Conservation (phyloP, 2,113 vertebrate genomes). For the Axis porcinus region DNA sequence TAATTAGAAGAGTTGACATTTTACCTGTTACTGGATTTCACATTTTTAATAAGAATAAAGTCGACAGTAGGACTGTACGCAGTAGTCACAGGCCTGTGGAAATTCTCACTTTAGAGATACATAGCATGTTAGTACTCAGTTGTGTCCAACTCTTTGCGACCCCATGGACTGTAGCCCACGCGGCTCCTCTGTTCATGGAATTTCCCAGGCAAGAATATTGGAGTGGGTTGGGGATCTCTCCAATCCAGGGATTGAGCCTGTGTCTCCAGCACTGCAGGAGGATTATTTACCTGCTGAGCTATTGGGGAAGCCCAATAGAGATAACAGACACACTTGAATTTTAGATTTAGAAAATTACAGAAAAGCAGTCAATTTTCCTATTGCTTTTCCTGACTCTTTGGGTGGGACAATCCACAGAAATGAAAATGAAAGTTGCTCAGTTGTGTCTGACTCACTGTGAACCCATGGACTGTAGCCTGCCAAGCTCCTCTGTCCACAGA, state of each 20-base stretch:
- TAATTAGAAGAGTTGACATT: not conserved
- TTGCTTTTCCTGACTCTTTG: not conserved
- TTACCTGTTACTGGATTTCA: not conserved
- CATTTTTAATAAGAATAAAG: conserved; percentile 6
- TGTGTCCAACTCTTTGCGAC: not conserved
- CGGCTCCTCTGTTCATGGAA: not conserved
- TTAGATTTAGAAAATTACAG: not conserved
- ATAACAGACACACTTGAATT: not conserved
- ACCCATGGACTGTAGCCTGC: not conserved
- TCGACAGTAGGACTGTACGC: not conserved
- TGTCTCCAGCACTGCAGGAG: not conserved
- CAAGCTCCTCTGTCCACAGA: not conserved
- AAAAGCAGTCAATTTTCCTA: not conserved
- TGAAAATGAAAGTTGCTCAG: not conserved
- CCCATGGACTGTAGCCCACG: not conserved
- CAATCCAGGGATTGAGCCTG: not conserved
- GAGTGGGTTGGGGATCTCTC: not conserved
- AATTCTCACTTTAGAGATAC: not conserved
- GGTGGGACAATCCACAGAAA: not conserved
- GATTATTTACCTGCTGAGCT: not conserved
- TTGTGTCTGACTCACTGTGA: not conserved
- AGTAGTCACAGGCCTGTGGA: not conserved
- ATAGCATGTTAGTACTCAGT: not conserved
- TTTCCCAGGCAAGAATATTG: not conserved
- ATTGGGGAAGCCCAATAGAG: fast-evolving